Base-by-base conservation (phyloP, 2,888 invertebrate genomes). In the Linnaemya tessellans region DNA sequence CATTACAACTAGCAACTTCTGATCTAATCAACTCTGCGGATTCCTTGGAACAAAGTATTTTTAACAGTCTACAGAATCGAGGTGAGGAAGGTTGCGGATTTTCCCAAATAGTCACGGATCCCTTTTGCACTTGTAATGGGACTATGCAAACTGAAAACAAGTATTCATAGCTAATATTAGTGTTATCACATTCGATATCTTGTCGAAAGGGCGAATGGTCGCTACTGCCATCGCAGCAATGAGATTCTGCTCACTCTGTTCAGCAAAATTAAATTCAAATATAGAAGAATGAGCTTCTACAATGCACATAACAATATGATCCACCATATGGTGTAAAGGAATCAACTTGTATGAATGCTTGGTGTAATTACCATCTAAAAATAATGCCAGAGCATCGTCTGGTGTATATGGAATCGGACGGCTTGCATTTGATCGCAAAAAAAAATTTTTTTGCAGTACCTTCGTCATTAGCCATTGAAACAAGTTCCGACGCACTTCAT, bases 1-100 rank as follows among this genome's bases (percentile, higher is more conserved):
- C 38, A 70, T 56, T 79, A 35, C 71, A 54, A 68, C 35, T 80
- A n/a, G 65, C 81, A 81, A 67, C 46, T 58, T 83, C 71, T 56
- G 46, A 18, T 30, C 60, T 41, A 41, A 71, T 80, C 8, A 54
- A 54, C 46, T 54, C 10, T 1, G 22, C 20, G 22, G 46, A n/a
- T 46, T 46, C 46, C n/a, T 46, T 46, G 46, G 46, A 46, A 46
- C 46, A n/a, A n/a, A n/a, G 46, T 46, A 46, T 46, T 46, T 46
- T 46, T 10, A 38, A 38, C 9, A 1, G 10, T 38, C 38, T 46
- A 46, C n/a, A 46, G 46, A 46, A 46, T 46, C 15, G 46, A 46
- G 46, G 46, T 15, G 46, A 46, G 15, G 15, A 46, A 46, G n/a
- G 15, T 15, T 46, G 46, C 15, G 15, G n/a, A 46, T 46, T 46